Base-by-base conservation (phyloP, 2,797 vertebrate genomes). In the Falco columbarius region DNA sequence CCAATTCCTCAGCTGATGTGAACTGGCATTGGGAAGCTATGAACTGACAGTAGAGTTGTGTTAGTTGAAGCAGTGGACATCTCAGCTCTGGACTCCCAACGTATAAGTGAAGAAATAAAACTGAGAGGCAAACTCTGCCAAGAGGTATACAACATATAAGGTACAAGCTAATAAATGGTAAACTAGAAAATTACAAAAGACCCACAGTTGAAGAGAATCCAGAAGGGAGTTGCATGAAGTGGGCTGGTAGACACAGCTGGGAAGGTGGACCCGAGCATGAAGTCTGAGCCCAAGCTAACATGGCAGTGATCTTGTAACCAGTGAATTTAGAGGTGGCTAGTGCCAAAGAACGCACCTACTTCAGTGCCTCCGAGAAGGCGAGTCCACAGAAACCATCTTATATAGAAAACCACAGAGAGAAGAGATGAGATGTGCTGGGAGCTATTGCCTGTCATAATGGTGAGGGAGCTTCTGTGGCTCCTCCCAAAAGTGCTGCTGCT, bases 401-500 rank as follows among this genome's bases (percentile, higher is more conserved):
- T 2, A 10, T 11, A 9, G 73, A 32, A 65, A 77, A 38, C 12
- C 47, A 1, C 14, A 23, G 21, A 29, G 61, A 66, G 55, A 38
- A n/a, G 72, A 65, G 46, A 6, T 27, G 34, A 52, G 58, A 7
- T 14, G 34, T 32, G 68, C 67, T 12, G 34, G 61, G 36, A 90
- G 51, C 55, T 73, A 8, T 46, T 77, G 80, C 67, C 68, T 67
- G 2, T 23, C 1, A 0, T 59, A 62, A 36, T 1, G 4, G 40
- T 22, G 68, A 90, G 65, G 59, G 76, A 95, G 62, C 52, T 59
- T 46, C 72, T 8, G 4, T 2, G 0, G 47, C 67, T 90, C 90
- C 72, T 93, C 72, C 79, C 81, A 23, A 7, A 36, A 59, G 68
- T 46, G 56, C 72, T 80, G 34, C 73, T 89, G 93, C 92, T 93